Evolutionary conservation across 2,113 vertebrate genomes (phyloP).

Genomic region (Brachyistius frenatus): DNA sequence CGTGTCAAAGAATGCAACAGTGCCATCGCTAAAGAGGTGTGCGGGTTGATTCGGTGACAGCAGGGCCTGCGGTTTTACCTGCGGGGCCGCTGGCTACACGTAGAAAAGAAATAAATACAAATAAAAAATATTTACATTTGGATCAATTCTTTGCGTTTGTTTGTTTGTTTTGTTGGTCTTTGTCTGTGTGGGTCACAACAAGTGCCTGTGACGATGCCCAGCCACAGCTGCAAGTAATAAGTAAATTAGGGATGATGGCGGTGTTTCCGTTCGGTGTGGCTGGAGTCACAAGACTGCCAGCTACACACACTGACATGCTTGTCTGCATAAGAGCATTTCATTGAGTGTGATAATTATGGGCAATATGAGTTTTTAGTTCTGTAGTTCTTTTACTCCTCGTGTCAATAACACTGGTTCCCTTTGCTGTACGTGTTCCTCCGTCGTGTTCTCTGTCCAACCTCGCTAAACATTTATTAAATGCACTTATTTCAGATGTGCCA

Average conservation of each 20-base stretch:
- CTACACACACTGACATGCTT: constrained; percentile 2
- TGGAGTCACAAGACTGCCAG: constrained; percentile 23
- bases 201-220: neutral
- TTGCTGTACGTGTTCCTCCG: no score
- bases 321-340: constrained; percentile 16
- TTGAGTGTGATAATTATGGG: neutral
- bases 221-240: constrained; percentile 35
- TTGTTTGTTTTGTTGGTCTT: neutral
- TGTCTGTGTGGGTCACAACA: neutral
- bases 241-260: constrained; percentile 37
- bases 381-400: no score
- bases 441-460: no score
- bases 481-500: no score
- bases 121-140: no score
- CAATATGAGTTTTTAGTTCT: neutral
- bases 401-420: no score
- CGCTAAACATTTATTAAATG: no score
- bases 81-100: no score
- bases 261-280: constrained; percentile 43
- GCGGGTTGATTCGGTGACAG: neutral
- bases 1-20: constrained; percentile 3
- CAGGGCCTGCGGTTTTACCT: no score
- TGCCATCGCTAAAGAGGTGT: neutral
- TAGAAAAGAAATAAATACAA: no score
- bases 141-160: neutral